phyloP scores from a whole-genome alignment of 2,797 vertebrate genomes.

The Leuciscus waleckii region DNA sequence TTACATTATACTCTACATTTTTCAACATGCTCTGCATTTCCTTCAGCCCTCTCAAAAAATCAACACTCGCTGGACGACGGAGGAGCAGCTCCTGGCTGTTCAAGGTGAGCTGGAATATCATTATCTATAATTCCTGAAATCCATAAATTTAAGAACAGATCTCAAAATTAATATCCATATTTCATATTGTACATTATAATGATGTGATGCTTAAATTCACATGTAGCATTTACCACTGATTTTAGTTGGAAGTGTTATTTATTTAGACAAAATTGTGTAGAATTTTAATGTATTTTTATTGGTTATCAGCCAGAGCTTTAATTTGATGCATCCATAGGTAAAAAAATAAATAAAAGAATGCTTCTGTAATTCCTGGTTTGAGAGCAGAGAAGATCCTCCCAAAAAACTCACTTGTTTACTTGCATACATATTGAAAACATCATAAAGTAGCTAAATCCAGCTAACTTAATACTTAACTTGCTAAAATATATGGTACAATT shows the following conservation, averaged over 20 bases:
- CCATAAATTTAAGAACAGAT: neutral
- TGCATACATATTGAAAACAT: neutral
- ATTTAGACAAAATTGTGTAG: neutral
- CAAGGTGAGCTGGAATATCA: conserved; percentile 81
- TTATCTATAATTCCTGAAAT: conserved; percentile 10
- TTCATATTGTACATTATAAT: neutral
- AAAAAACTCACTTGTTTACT: neutral
- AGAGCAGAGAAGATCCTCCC: neutral
- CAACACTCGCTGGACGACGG: conserved; percentile 92
- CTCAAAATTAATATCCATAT: neutral
- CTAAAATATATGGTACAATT: neutral
- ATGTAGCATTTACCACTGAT: neutral
- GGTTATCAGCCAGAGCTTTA: neutral
- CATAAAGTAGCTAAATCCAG: neutral
- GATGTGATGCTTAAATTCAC: neutral
- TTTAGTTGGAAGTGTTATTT: neutral
- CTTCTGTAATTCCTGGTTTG: neutral
- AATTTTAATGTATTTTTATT: neutral
- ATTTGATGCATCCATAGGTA: neutral
- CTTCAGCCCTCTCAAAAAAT: conserved; percentile 83
- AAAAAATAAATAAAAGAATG: neutral
- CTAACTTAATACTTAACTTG: neutral
- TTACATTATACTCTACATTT: neutral
- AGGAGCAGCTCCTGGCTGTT: conserved; percentile 93
- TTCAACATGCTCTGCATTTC: neutral